Evolutionary conservation across 2,797 vertebrate genomes (phyloP).

Genomic region (Danio choprae): DNA sequence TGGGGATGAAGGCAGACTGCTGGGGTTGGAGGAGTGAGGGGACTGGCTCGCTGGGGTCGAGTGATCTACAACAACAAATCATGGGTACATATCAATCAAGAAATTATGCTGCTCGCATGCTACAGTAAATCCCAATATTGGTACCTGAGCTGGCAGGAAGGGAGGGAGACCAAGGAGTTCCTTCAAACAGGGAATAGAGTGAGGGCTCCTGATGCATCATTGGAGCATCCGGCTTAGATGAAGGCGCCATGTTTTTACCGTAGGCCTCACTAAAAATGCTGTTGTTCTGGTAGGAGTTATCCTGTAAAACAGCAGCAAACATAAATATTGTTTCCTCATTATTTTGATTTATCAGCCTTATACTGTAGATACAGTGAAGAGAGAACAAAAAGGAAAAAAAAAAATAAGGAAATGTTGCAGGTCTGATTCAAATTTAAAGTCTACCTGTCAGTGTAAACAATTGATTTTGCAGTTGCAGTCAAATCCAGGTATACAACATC

Average conservation of each 20-base stretch:
- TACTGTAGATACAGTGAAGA: background rate
- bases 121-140: background rate
- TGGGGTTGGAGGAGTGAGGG: conserved; percentile 98
- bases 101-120: background rate
- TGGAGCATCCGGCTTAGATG: conserved; percentile 85
- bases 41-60: conserved; percentile 99
- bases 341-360: background rate
- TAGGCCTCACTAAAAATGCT: conserved; percentile 97
- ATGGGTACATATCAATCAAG: too few species aligned
- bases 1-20: conserved; percentile 96
- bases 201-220: conserved; percentile 93
- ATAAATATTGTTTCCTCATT: background rate
- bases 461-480: background rate
- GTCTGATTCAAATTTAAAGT: background rate
- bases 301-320: conserved; percentile 72
- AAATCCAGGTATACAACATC: background rate
- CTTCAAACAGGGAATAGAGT: conserved; percentile 95
- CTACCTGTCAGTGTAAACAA: background rate
- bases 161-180: conserved; percentile 95
- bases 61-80: conserved; percentile 83
- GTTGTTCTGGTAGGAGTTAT: conserved; percentile 89
- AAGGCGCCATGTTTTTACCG: conserved; percentile 87
- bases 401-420: background rate
- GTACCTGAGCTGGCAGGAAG: conserved; percentile 97
- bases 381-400: background rate